Evolutionary conservation across 2,888 invertebrate genomes (phyloP), one percentile per base, ranked within the genome.

Genomic region (Sisyra nigra): DNA sequence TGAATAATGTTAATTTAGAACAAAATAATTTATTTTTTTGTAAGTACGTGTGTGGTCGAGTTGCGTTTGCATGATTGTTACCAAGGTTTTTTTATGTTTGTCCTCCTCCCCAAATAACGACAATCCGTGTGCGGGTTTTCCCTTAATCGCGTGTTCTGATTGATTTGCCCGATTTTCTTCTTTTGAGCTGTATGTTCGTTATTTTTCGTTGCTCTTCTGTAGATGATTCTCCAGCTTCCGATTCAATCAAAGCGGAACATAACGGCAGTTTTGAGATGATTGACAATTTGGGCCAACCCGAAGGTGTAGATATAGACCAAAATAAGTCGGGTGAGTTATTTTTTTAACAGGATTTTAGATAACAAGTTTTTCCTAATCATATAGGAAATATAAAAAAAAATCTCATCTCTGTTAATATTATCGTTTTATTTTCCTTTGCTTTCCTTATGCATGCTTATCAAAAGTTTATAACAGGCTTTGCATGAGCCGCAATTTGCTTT

Each of bases 241-340:
- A 32, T 37, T 15, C 37, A 9, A 49, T 51, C 48, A 55, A 53
- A 47, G 54, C 59, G 49, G 71, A 72, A 57, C 66, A 68, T 40
- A 67, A 71, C 41, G 73, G 74, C 50, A 76, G 76, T 59, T 78
- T 78, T 57, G 79, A 79, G 63, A 75, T 79, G 65, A 74, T 78
- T 52, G 75, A 76, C 54, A 66, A 66, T 49, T 58, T 68, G 51
- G 74, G 65, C 41, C 72, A 76, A 50, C 61, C 67, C 48, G 63
- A 65, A 48, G 56, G 55, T 46, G 50, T 57, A 48, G 61, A 59
- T 46, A 49, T 51, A 41, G 53, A 51, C 47, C 52, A 52, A 45
- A 44, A 45, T 32, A 50, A 52, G 39, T 45, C 49, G 44, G 53
- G 52, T 51, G 48, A 51, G 47, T 46, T 40, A 24, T 32, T 39